Percentiles rank a stretch among this genome's conserved stretches.
phyloP scores from a whole-genome alignment of 2,797 vertebrate genomes.

The Miichthys miiuy region DNA sequence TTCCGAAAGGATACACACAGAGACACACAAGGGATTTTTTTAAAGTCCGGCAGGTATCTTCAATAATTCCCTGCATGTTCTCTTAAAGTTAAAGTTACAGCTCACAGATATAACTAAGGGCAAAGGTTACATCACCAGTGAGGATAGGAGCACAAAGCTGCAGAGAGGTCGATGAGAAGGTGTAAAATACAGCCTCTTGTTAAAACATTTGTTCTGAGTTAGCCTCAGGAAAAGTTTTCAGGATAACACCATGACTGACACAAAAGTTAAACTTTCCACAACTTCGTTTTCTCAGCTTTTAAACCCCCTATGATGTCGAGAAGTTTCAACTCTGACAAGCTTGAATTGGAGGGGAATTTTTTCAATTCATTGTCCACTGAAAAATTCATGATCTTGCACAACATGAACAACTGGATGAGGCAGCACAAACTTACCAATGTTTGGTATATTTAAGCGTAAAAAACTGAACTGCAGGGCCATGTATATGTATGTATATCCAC shows the following conservation, averaged over 20 bases:
- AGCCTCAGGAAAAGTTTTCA: constrained; percentile 33
- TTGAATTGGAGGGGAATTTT: not conserved
- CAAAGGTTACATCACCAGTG: constrained; percentile 82
- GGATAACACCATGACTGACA: not conserved
- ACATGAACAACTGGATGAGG: not conserved
- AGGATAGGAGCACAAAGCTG: constrained; percentile 18
- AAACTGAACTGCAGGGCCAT: not conserved
- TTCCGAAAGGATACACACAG: not conserved
- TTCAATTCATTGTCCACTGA: not conserved
- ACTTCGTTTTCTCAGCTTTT: not conserved
- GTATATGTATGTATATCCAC: no score
- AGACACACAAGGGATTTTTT: not conserved
- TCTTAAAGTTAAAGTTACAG: not conserved
- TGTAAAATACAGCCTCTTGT: not conserved
- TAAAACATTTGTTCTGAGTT: constrained; percentile 36
- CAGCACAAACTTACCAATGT: not conserved
- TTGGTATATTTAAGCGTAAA: not conserved
- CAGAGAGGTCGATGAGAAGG: not conserved
- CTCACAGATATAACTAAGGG: constrained; percentile 34
- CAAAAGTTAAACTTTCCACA: constrained; percentile 31
- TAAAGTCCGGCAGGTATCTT: not conserved
- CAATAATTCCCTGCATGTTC: not conserved
- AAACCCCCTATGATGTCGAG: not conserved
- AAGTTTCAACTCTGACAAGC: constrained; percentile 30
- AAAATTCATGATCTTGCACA: constrained; percentile 21